Evolutionary conservation across 2,888 invertebrate species (phyloP), one percentile per base, ranked within the genome.

Genomic region (Lycia hirtaria): DNA sequence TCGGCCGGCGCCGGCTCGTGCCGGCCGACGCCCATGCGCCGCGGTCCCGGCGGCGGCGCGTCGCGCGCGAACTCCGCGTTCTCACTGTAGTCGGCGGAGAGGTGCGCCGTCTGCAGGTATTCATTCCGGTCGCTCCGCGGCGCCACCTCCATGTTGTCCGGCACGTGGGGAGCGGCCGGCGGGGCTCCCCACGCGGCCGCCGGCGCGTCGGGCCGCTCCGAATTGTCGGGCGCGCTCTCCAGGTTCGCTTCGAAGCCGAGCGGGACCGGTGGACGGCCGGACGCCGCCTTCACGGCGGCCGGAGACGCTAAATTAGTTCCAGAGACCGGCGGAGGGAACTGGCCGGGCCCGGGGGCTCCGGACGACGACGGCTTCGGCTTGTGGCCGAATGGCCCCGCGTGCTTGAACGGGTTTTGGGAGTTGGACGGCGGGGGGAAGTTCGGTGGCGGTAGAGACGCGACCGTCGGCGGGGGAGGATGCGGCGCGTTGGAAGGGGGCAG

Each of bases 21-120:
- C 74, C 94, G 94, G 0, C 95, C 95, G 0, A 95, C 87, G 2
- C 95, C 95, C 89, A 95, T 91, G 64, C 95, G 87, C 10, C 94
- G 93, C 7, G 95, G 73, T 0, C 95, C 95, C 0, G 94, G 94
- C 60, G 93, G 85, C 55, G 88, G 17, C 35, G 10, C 17, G 10
- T 35, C 86, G 30, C 76, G 71, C 55, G 84, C 85, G 38, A 86
- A 88, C 65, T 91, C 88, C 3, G 88, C 86, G 67, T 92, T 92
- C 61, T 88, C 91, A 9, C 81, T 82, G 64, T 87, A 92, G 66
- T 92, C 92, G 67, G 94, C 93, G 1, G 95, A 95, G 41, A 96
- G 82, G 72, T 96, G 95, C 14, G 96, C 96, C 1, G 96, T 96
- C 83, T 96, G 96, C 56, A 96, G 83, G 78, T 96, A 96, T 78